Evolutionary conservation across 2,797 vertebrate genomes (phyloP), one percentile per base, ranked within the genome.

Genomic region (Anguilla anguilla): DNA sequence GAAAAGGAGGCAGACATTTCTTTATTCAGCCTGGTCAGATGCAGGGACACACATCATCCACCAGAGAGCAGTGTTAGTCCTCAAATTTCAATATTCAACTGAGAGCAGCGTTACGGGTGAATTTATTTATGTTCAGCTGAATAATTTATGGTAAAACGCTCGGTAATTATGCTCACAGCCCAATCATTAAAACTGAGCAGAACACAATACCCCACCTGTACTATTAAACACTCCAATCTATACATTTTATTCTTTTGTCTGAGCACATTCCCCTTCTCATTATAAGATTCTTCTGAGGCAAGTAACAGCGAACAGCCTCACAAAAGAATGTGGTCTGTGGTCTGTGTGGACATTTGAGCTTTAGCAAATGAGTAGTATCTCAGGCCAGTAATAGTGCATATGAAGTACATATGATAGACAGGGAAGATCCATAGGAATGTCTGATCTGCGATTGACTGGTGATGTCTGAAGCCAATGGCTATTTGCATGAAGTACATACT

Each of bases 401-500:
- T 31, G 46, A 72, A 15, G 77, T 0, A 83, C 87, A 57, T 6
- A 88, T 1, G 84, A 10, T 9, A 6, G 49, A 74, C 46, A 17
- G 19, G 55, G 6, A 11, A 39, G 67, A 28, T 79, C 15, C n/a
- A 28, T 79, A 5, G 35, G 74, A 22, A 43, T 25, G 22, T 46
- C 15, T 46, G 72, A n/a, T 49, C 77, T n/a, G 9, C 25, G 77
- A 25, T 49, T 49, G 77, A 81, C 0, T n/a, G 31, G 43, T 81
- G 43, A 81, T 81, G 77, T 22, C 43, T 81, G 43, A 49, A 43
- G 19, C n/a, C 39, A 51, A 22, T 22, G 77, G 43, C 19, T 79
- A 1, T 79, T 79, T 49, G 43, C 43, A 79, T 25, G 15, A 25
- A 46, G 43, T 86, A 97, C 98, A 86, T 97, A 99, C 99, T 99